phyloP scores from a whole-genome alignment of 2,888 invertebrate species.

The Athalia rosae region DNA sequence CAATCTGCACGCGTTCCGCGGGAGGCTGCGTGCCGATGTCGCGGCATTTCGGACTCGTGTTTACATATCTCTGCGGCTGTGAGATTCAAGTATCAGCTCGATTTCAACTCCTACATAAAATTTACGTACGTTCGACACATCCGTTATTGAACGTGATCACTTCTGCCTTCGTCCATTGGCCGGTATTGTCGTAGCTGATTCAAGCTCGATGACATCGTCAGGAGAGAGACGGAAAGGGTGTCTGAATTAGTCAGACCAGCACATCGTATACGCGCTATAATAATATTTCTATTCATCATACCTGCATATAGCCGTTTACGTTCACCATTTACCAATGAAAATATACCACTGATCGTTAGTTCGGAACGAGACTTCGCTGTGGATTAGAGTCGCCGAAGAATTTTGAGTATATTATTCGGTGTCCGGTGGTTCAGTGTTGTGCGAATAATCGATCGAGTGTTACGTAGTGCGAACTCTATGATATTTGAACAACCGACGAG shows the following conservation, averaged over 20 bases:
- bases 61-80: slow-evolving; percentile 33
- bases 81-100: too few species aligned
- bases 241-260: neutral
- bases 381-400: slow-evolving; percentile 4
- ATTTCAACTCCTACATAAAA: too few species aligned
- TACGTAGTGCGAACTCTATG: too few species aligned
- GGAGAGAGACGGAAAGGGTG: slow-evolving; percentile 14
- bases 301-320: neutral
- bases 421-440: neutral
- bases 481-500: neutral
- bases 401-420: neutral
- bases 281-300: neutral
- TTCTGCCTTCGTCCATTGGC: slow-evolving; percentile 27
- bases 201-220: neutral
- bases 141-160: neutral
- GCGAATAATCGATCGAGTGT: neutral
- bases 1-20: slow-evolving; percentile 35
- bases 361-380: slow-evolving; percentile 7
- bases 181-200: slow-evolving; percentile 39
- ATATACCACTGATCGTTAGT: slow-evolving; percentile 2
- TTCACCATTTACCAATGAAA: slow-evolving; percentile 30
- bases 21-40: neutral
- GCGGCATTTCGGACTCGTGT: neutral
- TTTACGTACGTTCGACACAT: neutral
- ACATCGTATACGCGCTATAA: neutral